Evolutionary conservation across 2,113 vertebrate genomes (phyloP), one percentile per base, ranked within the genome.

Genomic region (Heptranchias perlo): DNA sequence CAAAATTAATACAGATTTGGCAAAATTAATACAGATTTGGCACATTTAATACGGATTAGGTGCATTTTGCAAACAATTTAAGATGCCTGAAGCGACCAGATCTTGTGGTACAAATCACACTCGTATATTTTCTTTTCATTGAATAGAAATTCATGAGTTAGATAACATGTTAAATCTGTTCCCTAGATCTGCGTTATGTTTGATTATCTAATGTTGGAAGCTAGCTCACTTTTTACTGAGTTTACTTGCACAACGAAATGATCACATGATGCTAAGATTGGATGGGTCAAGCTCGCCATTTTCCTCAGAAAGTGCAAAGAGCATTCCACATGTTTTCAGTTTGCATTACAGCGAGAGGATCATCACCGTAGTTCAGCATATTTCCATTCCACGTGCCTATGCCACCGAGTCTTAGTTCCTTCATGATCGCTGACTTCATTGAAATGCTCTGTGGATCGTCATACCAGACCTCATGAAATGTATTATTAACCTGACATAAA

Each of bases 331-430:
- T 99, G 96, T 97, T 97, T 92, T 97, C 82, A 0, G 98, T 98
- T 97, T 99, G 98, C 96, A 98, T 96, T 97, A 97, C 97, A 93
- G 98, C 98, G 61, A 96, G 96, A 14, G 97, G 39, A 65, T 98
- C 97, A 69, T 96, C 94, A 0, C 98, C 98, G 97, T 99, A 99
- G 97, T 99, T 98, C 76, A 99, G 98, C 96, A 98, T 97, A 96
- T 99, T 98, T 96, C 98, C 98, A 47, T 99, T 98, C 99, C 99
- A 99, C 99, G 99, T 98, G 96, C 99, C 99, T 78, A 99, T 98
- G 67, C 99, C 99, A n/a, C 98, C 97, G 96, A 99, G 96, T 39
- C 98, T 98, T 96, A 96, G 97, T 0, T 96, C 96, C 96, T 97
- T 97, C 93, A 98, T 97, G n/a, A 97, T 98, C 0, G 97, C 96